Conservation (phyloP, 2,797 vertebrate genomes). For the Anguilla megastoma region DNA sequence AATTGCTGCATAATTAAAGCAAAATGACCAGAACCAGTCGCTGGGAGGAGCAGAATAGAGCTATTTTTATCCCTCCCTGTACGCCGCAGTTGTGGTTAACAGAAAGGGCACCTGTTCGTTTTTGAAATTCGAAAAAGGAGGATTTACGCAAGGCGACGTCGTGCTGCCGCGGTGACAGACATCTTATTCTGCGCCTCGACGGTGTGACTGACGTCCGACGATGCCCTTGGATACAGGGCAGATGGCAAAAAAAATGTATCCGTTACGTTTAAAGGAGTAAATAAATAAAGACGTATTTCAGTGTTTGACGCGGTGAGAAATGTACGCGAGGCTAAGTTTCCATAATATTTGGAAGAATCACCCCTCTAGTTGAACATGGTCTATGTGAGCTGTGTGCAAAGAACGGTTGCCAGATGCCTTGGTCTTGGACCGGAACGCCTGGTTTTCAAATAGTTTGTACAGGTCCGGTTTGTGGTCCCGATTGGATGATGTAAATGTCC, state of each 20-base stretch:
- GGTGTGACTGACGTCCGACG: neutral
- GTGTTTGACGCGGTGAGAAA: neutral
- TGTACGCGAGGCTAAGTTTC: neutral
- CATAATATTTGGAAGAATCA: slow-evolving; percentile 24
- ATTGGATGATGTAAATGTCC: no score
- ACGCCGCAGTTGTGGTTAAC: neutral
- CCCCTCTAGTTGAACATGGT: slow-evolving; percentile 1
- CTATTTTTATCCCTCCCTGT: neutral
- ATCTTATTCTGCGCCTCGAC: neutral
- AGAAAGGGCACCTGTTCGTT: neutral
- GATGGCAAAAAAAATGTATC: neutral
- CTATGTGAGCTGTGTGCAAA: neutral
- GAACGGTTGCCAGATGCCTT: no score
- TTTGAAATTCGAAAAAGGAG: neutral
- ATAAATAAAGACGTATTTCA: neutral
- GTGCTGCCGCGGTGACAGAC: neutral
- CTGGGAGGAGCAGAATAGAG: neutral
- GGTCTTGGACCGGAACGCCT: no score
- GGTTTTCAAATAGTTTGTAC: no score
- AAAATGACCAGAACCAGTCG: slow-evolving; percentile 62
- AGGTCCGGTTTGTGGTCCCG: no score
- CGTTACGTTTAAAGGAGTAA: neutral
- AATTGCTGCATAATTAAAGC: slow-evolving; percentile 80
- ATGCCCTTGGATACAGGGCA: neutral
- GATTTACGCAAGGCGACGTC: neutral